phyloP scores from a whole-genome alignment of 92 coral and sea anemone genomes.

The Paragorgia papillata region DNA sequence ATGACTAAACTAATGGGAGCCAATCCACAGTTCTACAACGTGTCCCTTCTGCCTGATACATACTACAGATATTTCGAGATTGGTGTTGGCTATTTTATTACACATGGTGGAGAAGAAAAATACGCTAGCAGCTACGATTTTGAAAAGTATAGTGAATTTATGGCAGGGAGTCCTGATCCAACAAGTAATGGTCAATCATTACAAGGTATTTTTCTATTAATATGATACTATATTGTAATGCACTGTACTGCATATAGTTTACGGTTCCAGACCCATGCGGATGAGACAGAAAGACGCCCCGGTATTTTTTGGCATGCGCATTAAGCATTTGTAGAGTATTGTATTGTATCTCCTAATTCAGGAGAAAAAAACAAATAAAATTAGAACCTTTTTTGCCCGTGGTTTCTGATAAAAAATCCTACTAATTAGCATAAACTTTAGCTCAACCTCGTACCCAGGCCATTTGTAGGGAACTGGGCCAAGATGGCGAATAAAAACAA shows the following conservation, averaged over 20 bases:
- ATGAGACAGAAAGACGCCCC: background rate
- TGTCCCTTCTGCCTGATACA: slow-evolving; percentile 61
- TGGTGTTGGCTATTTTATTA: slow-evolving; percentile 76
- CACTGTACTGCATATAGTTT: no score
- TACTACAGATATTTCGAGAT: slow-evolving; percentile 84
- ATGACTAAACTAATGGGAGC: slow-evolving; percentile 63
- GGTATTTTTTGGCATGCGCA: no score
- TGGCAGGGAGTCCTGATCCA: slow-evolving; percentile 74
- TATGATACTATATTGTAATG: no score
- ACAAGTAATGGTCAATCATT: slow-evolving; percentile 16
- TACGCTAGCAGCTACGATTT: slow-evolving; percentile 47
- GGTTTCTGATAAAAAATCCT: no score
- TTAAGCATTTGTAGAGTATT: no score
- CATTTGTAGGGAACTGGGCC: no score
- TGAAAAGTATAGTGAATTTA: slow-evolving; percentile 45
- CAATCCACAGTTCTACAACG: slow-evolving; percentile 68
- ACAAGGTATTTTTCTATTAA: background rate
- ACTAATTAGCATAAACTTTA: no score
- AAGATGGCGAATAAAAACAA: no score
- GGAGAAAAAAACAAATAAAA: no score
- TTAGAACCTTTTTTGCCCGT: no score
- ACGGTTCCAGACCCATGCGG: background rate
- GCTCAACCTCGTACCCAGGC: no score
- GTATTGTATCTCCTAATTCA: no score
- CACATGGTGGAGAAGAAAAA: slow-evolving; percentile 54